Conservation (phyloP, 2,888 invertebrate species). For the Caenorhabditis imperialis region DNA sequence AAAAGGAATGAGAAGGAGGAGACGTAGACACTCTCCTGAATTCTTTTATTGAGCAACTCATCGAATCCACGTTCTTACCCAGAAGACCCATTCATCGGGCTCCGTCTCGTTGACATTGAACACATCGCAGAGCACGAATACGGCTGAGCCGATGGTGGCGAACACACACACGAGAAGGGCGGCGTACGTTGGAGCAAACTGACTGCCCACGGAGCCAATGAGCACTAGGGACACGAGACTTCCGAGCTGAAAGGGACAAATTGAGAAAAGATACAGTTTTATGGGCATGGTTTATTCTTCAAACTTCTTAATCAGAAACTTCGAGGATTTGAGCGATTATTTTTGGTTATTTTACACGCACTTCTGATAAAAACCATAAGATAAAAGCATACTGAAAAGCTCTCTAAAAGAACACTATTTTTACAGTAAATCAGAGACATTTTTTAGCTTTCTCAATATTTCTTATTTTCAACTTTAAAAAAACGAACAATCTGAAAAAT, state of each 20-base stretch:
- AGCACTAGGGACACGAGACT: conserved; percentile 34
- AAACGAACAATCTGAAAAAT: too few species aligned
- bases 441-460: conserved; percentile 1
- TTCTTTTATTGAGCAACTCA: background rate
- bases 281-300: too few species aligned
- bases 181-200: conserved; percentile 57
- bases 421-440: background rate
- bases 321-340: too few species aligned
- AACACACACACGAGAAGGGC: conserved; percentile 48
- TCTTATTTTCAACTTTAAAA: too few species aligned
- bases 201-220: conserved; percentile 56
- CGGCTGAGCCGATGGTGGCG: conserved; percentile 43
- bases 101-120: conserved; percentile 55
- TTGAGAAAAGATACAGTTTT: too few species aligned
- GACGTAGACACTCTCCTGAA: conserved; percentile 54
- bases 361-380: background rate
- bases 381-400: background rate
- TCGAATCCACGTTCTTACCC: conserved; percentile 35
- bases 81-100: conserved; percentile 58
- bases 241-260: conserved; percentile 57
- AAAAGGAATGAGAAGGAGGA: conserved; percentile 54
- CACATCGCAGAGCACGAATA: conserved; percentile 46
- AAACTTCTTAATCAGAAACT: too few species aligned
- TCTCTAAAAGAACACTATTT: too few species aligned
- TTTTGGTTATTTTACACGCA: too few species aligned